These are phyloP conservation scores for Orthosia gracilis DNA, from an alignment of 2,888 invertebrate genomes.

Conservation along the genomic window DNA sequence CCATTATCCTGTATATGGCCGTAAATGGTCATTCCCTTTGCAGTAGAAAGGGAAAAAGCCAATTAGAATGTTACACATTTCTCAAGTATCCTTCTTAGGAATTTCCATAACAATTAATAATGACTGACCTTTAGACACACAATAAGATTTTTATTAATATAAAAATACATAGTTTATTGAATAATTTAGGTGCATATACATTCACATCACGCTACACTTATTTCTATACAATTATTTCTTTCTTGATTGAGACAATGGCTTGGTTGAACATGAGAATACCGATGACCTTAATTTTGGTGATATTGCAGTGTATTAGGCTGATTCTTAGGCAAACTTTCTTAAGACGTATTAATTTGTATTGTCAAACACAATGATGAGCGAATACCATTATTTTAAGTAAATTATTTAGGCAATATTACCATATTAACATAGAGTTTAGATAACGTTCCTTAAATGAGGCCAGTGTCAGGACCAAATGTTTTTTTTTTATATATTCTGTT, in stretches of 20 bases:
- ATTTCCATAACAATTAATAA: constrained; percentile 29
- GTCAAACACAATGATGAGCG: not conserved
- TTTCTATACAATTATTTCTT: constrained; percentile 36
- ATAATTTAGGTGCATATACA: constrained; percentile 22
- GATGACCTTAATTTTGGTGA: constrained; percentile 58
- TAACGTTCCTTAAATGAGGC: too few relatives aligned
- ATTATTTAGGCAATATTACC: not conserved
- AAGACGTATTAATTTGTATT: not conserved
- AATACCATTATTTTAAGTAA: not conserved
- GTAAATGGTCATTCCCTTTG: not conserved
- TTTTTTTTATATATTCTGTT: not conserved
- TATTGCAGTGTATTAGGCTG: not conserved
- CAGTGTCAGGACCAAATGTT: not conserved
- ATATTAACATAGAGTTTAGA: not conserved
- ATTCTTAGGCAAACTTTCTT: not conserved
- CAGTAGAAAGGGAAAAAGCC: not conserved
- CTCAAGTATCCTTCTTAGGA: not conserved
- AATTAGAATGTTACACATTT: not conserved
- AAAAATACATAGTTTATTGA: constrained; percentile 41
- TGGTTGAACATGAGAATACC: constrained; percentile 54
- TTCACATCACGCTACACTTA: constrained; percentile 33
- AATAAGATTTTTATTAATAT: constrained; percentile 40
- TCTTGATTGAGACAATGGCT: constrained; percentile 19
- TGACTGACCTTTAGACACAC: not conserved
- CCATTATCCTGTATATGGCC: too few relatives aligned